Evolutionary conservation across 1,140 invertebrate genomes (phyloP).

Genomic region (Aphaenogaster ashmeadi): DNA sequence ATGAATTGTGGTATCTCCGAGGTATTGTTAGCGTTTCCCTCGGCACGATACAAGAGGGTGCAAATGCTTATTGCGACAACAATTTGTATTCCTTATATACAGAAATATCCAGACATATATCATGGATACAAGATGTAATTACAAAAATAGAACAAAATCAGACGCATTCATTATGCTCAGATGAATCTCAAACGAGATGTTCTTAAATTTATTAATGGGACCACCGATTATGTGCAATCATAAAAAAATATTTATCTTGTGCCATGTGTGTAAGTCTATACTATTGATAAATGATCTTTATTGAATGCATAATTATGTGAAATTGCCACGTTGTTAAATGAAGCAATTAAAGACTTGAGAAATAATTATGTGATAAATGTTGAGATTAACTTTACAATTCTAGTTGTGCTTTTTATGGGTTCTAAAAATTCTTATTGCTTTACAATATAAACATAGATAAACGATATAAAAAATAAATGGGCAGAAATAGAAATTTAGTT

Average conservation of each 20-base stretch:
- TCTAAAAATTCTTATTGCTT: constrained; percentile 1
- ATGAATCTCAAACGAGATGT: background rate
- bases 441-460: constrained; percentile 2
- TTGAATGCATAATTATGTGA: background rate
- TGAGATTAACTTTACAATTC: constrained; percentile 15
- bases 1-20: constrained; percentile 80
- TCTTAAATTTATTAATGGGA: constrained; percentile 1
- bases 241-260: background rate
- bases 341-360: background rate
- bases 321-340: background rate
- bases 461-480: background rate
- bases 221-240: background rate
- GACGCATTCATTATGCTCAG: constrained; percentile 69
- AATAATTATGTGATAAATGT: constrained; percentile 18
- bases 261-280: background rate
- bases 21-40: constrained; percentile 84
- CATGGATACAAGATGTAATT: constrained; percentile 82
- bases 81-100: constrained; percentile 84
- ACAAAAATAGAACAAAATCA: constrained; percentile 71
- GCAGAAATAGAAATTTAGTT: background rate
- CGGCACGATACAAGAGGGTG: constrained; percentile 69
- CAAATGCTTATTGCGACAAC: constrained; percentile 76
- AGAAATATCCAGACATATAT: constrained; percentile 79
- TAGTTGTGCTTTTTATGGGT: background rate
- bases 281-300: constrained; percentile 12